A percentile compares a stretch with the other conserved stretches of the same genome.
Evolutionary conservation across 2,113 vertebrate genomes (phyloP).

Genomic region (Poeciliopsis occidentalis): DNA sequence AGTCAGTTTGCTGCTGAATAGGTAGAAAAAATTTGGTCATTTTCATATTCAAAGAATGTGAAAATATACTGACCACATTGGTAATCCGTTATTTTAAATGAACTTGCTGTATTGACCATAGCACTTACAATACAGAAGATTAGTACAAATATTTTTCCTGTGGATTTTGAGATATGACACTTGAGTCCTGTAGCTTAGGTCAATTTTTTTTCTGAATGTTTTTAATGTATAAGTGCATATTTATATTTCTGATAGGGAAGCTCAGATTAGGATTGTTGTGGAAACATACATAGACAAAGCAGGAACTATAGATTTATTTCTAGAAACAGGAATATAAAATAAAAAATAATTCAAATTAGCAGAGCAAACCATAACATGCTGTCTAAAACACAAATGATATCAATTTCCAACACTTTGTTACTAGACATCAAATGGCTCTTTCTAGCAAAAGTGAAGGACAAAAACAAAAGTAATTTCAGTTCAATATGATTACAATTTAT

Average conservation of each 20-base stretch:
- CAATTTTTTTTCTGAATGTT: conserved; percentile 13
- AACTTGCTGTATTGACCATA: neutral
- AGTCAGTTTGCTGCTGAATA: neutral
- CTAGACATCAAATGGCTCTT: neutral
- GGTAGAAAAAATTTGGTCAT: neutral
- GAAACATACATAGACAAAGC: neutral
- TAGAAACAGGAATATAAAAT: neutral
- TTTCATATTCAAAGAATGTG: neutral
- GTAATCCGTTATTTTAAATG: neutral
- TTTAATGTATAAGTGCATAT: conserved; percentile 21
- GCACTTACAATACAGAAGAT: neutral
- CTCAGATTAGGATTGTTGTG: neutral
- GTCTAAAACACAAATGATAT: neutral
- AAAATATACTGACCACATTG: neutral
- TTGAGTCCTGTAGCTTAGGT: conserved; percentile 15
- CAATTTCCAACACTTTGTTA: too few species aligned
- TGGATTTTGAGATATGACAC: neutral
- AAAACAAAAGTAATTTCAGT: too few species aligned
- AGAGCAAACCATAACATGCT: neutral
- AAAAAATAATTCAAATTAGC: neutral
- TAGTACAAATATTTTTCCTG: neutral
- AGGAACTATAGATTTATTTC: neutral
- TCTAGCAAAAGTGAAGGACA: neutral
- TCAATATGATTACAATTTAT: too few species aligned
- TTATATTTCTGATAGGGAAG: neutral